Evolutionary conservation across 2,797 vertebrate genomes (phyloP).

Genomic region (Trachops cirrhosus): DNA sequence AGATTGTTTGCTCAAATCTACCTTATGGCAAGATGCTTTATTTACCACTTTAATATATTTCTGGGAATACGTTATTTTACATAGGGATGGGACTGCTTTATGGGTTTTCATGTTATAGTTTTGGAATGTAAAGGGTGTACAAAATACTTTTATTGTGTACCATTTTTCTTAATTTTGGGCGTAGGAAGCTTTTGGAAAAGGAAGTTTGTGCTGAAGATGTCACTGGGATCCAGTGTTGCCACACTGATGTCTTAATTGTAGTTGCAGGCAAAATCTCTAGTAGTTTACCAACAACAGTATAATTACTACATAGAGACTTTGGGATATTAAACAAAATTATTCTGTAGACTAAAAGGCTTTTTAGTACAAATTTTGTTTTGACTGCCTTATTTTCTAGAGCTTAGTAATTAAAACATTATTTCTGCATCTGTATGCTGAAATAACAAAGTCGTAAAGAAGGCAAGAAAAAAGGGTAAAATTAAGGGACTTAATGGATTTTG

Average conservation of each 20-base stretch:
- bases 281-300: constrained; percentile 81
- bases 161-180: constrained; percentile 5
- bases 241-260: constrained; percentile 79
- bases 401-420: constrained; percentile 80
- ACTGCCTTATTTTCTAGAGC: constrained; percentile 73
- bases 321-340: constrained; percentile 82
- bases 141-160: constrained; percentile 6
- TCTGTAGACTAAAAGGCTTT: constrained; percentile 77
- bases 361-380: constrained; percentile 78
- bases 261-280: constrained; percentile 69
- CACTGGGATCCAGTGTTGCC: constrained; percentile 35
- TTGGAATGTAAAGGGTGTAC: background rate
- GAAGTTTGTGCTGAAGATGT: background rate
- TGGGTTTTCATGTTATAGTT: constrained; percentile 18
- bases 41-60: constrained; percentile 15
- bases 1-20: background rate
- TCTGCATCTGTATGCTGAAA: constrained; percentile 41
- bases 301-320: constrained; percentile 81
- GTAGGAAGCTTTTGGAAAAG: constrained; percentile 20
- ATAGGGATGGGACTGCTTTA: background rate
- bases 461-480: background rate
- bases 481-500: background rate
- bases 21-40: background rate
- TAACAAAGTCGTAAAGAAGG: constrained; percentile 48
- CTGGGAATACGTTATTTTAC: background rate